Base-by-base conservation (phyloP, 2,797 vertebrate genomes). In the Mus caroli region DNA sequence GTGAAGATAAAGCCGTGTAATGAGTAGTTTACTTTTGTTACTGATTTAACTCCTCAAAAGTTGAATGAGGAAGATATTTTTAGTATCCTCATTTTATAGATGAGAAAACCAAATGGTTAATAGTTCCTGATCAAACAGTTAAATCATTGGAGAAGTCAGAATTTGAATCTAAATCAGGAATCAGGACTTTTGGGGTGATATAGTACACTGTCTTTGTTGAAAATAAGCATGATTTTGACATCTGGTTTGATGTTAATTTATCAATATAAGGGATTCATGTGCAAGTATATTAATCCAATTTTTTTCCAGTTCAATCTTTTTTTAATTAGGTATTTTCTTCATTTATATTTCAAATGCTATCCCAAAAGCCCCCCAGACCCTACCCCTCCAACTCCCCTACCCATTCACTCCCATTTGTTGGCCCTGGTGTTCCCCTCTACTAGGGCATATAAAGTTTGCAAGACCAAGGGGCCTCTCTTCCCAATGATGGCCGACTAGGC, bases 61-160 rank as follows among this genome's bases (percentile, higher is more conserved):
- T 69, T 20, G 20, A 73, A 8, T 52, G 15, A 75, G 62, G 43
- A 92, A 90, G 40, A 58, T 89, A 92, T 71, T 96, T 19, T 69
- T 76, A 85, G 88, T 94, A 85, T 83, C 56, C n/a, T 96, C 71
- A 78, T 95, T 96, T 95, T 56, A 88, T 67, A 94, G n/a, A 80
- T 78, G 54, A 96, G n/a, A 52, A 97, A 86, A 91, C 62, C 83
- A 69, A 97, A 92, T 88, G 50, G 13, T 95, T 96, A 91, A 75
- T 88, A 52, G 69, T 94, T 94, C 7, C 37, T 11, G 80, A 37
- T 82, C 40, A 90, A 94, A 95, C 1, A 86, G 34, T 52, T 88
- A 17, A 40, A 91, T 89, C 67, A 64, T 62, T 94, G 62, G 64
- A 94, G 13, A 71, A 82, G 3, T 24, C 37, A 77, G 31, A 84